Percentiles rank a stretch among this genome's conserved stretches.
phyloP scores from a whole-genome alignment of 53 echinoderm and acorn worm species.

The Crossaster papposus region DNA sequence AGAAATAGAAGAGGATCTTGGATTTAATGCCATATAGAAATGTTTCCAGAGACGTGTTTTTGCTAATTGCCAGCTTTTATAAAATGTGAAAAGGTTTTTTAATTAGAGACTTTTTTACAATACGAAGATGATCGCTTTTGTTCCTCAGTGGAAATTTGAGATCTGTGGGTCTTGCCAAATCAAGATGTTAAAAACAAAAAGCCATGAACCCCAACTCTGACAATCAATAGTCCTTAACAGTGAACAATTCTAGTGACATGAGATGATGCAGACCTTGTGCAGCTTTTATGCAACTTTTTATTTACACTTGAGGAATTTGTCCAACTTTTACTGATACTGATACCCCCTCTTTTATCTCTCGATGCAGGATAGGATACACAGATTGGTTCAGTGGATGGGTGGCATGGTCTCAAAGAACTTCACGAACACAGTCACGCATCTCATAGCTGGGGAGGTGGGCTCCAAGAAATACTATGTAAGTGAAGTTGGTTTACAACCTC shows the following conservation, averaged over 20 bases:
- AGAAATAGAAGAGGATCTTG: too few species aligned
- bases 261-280: neutral
- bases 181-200: too few species aligned
- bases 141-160: too few species aligned
- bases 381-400: constrained; percentile 91
- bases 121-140: too few species aligned
- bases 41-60: too few species aligned
- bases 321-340: neutral
- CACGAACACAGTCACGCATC: constrained; percentile 86
- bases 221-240: neutral
- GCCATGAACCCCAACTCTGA: too few species aligned
- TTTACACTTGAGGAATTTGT: too few species aligned
- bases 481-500: neutral
- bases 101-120: too few species aligned
- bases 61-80: too few species aligned
- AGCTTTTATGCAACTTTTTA: neutral
- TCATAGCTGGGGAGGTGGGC: constrained; percentile 94
- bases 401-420: constrained; percentile 80
- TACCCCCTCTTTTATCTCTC: neutral
- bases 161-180: too few species aligned
- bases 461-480: constrained; percentile 94
- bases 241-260: neutral
- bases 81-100: too few species aligned
- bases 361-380: constrained; percentile 72
- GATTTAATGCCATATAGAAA: too few species aligned